phyloP scores from a whole-genome alignment of 2,797 vertebrate species.

The Loris lydekkerianus region DNA sequence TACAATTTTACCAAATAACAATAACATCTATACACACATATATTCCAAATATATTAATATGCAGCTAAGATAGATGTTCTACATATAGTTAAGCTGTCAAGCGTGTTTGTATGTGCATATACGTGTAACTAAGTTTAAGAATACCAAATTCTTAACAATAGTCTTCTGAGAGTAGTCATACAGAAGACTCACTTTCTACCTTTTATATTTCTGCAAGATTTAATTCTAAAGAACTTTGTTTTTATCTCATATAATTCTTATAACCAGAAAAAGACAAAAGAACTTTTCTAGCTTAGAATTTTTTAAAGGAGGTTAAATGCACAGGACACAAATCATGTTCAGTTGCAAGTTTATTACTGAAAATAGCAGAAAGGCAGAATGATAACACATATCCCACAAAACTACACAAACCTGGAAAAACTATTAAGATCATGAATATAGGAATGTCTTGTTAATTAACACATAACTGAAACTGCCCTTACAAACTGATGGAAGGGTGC shows the following conservation, averaged over 20 bases:
- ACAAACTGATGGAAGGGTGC: no score
- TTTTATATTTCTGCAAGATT: slow-evolving; percentile 27
- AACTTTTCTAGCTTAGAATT: background rate
- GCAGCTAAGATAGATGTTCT: background rate
- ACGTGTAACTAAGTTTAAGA: background rate
- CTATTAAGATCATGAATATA: background rate
- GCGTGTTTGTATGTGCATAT: background rate
- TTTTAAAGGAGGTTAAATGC: background rate
- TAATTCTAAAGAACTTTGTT: background rate
- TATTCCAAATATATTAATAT: background rate
- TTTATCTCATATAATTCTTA: background rate
- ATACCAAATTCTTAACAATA: background rate
- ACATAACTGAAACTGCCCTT: background rate
- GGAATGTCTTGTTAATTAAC: background rate
- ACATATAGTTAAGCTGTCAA: background rate
- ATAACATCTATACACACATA: background rate
- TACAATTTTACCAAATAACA: background rate
- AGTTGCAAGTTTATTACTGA: background rate
- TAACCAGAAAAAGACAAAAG: background rate
- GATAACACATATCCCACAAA: background rate
- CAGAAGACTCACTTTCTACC: background rate
- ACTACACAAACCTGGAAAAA: background rate
- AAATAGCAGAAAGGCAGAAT: background rate
- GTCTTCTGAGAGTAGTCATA: background rate
- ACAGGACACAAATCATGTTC: background rate